Evolutionary conservation across 2,888 invertebrate species (phyloP).

Genomic region (Barypeithes pellucidus): DNA sequence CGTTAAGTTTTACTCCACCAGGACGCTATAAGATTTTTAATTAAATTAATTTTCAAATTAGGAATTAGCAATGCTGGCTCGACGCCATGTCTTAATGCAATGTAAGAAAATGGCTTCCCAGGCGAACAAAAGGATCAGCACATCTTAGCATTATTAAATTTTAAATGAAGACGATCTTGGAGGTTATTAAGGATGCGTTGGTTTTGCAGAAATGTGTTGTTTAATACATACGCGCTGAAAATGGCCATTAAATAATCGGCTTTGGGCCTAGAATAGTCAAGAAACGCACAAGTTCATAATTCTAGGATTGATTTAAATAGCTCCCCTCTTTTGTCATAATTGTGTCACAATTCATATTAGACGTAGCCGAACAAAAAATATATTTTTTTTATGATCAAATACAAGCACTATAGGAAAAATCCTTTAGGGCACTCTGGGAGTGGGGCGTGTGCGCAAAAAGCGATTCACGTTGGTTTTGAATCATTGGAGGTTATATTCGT

Average conservation of each 20-base stretch:
- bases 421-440: too few relatives aligned
- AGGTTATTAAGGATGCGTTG: not conserved
- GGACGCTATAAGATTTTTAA: conserved; percentile 39
- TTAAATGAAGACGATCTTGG: conserved; percentile 9
- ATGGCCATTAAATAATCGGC: not conserved
- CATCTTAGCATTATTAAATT: conserved; percentile 45
- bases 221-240: not conserved
- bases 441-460: too few relatives aligned
- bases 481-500: too few relatives aligned
- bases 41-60: conserved; percentile 51
- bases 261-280: not conserved
- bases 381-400: too few relatives aligned
- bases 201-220: not conserved
- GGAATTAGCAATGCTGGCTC: conserved; percentile 49
- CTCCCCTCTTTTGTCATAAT: too few relatives aligned
- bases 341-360: too few relatives aligned
- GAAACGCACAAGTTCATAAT: too few relatives aligned
- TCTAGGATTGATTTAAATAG: too few relatives aligned
- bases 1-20: not conserved
- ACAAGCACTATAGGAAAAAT: too few relatives aligned
- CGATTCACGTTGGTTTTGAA: too few relatives aligned
- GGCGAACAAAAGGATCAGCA: conserved; percentile 43
- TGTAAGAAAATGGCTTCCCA: conserved; percentile 32
- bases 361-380: too few relatives aligned
- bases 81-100: conserved; percentile 43